A percentile compares a stretch with the other conserved stretches of the same genome.
phyloP scores from a whole-genome alignment of 2,113 vertebrate species.

The Polypterus bichir region DNA sequence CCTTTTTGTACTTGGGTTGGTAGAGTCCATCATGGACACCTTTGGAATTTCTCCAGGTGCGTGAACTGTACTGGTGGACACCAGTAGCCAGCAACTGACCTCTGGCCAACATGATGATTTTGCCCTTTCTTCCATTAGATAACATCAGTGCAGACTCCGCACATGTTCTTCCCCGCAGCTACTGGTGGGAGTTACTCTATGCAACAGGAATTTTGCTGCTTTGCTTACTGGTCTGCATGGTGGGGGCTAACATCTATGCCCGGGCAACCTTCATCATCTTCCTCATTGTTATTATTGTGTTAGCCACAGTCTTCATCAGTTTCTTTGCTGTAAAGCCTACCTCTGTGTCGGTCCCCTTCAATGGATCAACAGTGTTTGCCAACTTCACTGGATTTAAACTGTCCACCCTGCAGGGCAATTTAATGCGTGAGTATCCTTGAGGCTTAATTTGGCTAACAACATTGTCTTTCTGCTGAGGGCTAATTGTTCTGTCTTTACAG shows the following conservation, averaged over 20 bases:
- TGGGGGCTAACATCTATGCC: constrained; percentile 77
- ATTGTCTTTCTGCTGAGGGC: constrained; percentile 4
- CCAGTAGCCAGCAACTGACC: not conserved
- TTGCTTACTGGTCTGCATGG: constrained; percentile 71
- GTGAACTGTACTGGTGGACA: not conserved
- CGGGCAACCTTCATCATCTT: constrained; percentile 84
- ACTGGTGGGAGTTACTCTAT: constrained; percentile 76
- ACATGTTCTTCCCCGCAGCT: constrained; percentile 58
- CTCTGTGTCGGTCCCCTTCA: constrained; percentile 35
- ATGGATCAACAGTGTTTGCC: constrained; percentile 21
- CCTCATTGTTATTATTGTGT: constrained; percentile 60
- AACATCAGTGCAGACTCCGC: fast-evolving
- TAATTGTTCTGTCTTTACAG: constrained; percentile 30
- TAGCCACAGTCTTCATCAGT: constrained; percentile 66
- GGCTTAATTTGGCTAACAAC: not conserved
- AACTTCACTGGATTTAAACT: constrained; percentile 75
- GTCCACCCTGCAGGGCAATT: constrained; percentile 57
- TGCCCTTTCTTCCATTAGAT: constrained; percentile 25
- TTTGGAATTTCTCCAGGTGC: constrained; percentile 62
- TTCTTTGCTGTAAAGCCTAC: constrained; percentile 57
- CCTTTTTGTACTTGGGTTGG: constrained; percentile 71
- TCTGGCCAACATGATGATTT: too few relatives aligned
- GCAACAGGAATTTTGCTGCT: constrained; percentile 54
- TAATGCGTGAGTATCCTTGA: constrained; percentile 44
- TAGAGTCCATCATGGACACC: constrained; percentile 66